phyloP scores from a whole-genome alignment of 2,113 vertebrate genomes.

The Odontophorus gujanensis region DNA sequence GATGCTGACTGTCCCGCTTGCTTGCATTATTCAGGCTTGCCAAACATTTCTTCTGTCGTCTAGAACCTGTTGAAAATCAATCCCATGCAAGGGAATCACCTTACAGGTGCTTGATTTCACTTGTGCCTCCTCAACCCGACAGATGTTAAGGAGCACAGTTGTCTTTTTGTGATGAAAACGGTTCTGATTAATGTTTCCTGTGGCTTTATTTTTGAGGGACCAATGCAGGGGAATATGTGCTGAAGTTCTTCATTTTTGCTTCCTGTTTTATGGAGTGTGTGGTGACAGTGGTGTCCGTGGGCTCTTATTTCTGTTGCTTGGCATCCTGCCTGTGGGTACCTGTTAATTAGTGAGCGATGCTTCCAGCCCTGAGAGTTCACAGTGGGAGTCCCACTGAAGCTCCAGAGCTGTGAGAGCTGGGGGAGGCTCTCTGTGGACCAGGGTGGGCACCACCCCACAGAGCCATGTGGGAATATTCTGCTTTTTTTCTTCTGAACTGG shows the following conservation, averaged over 20 bases:
- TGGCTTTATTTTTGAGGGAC: background rate
- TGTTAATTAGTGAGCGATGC: rapidly evolving
- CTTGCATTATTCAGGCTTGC: background rate
- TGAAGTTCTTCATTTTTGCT: background rate
- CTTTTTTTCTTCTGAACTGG: background rate
- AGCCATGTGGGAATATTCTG: background rate
- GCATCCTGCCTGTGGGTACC: background rate
- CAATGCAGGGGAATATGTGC: rapidly evolving
- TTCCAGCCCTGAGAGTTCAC: background rate
- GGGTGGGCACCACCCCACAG: rapidly evolving
- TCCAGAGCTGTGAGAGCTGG: too few species aligned
- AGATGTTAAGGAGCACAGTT: background rate
- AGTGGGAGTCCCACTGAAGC: rapidly evolving
- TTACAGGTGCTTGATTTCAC: background rate
- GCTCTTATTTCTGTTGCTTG: background rate
- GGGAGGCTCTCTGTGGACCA: background rate
- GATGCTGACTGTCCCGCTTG: background rate
- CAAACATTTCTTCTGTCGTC: background rate
- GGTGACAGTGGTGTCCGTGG: background rate
- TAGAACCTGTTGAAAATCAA: background rate
- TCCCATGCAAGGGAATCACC: background rate
- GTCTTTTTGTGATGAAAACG: rapidly evolving
- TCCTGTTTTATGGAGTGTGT: rapidly evolving
- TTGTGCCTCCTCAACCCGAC: background rate
- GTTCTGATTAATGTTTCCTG: background rate